Evolutionary conservation across 2,888 invertebrate species (phyloP).

Genomic region (Griposia aprilina): DNA sequence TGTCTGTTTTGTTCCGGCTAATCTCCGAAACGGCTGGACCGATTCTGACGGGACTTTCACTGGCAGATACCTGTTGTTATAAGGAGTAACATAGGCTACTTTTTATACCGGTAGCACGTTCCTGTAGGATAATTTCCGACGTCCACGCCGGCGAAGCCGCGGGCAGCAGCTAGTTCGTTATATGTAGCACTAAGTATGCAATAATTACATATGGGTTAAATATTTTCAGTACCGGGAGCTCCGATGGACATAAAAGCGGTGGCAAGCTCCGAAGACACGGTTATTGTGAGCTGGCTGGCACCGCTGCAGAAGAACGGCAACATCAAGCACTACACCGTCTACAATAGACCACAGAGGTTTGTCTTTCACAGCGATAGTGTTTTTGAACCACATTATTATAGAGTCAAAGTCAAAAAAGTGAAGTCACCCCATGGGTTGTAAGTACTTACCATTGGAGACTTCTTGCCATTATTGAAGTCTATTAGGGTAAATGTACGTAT

Average conservation of each 20-base stretch:
- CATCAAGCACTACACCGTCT: constrained; percentile 95
- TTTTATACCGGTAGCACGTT: too few species aligned
- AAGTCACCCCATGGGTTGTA: neutral
- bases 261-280: constrained; percentile 94
- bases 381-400: neutral
- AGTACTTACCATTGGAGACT: neutral
- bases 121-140: too few species aligned
- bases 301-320: constrained; percentile 95
- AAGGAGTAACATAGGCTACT: too few species aligned
- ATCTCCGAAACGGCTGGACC: too few species aligned
- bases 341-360: constrained; percentile 91
- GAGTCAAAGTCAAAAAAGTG: neutral
- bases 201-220: too few species aligned
- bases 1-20: too few species aligned
- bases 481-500: too few species aligned
- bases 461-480: too few species aligned
- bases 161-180: too few species aligned
- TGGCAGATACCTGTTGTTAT: too few species aligned
- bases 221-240: constrained; percentile 93
- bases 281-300: constrained; percentile 96
- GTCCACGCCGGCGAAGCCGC: too few species aligned
- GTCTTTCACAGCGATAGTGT: neutral
- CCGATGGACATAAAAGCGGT: constrained; percentile 96
- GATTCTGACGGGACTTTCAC: too few species aligned
- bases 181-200: neutral